phyloP scores from a whole-genome alignment of 2,888 invertebrate species.

The Steinernema carpocapsae region DNA sequence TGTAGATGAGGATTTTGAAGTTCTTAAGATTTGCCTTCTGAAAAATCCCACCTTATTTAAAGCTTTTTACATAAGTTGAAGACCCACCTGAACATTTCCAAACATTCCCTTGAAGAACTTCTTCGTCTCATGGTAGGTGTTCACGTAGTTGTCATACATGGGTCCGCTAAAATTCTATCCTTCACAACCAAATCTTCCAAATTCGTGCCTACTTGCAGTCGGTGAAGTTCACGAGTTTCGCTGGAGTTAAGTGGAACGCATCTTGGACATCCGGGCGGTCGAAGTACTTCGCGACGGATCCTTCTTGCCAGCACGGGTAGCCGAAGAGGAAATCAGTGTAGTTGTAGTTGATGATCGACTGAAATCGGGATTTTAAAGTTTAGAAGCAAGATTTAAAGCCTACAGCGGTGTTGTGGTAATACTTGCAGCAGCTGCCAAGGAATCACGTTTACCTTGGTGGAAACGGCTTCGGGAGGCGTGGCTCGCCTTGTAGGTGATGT shows the following conservation, averaged over 20 bases:
- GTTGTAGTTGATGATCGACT: constrained; percentile 52
- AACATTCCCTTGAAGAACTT: constrained; percentile 49
- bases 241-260: constrained; percentile 53
- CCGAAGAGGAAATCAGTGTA: constrained; percentile 60
- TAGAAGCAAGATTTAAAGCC: background rate
- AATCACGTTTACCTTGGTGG: background rate
- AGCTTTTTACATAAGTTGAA: background rate
- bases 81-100: too few relatives aligned
- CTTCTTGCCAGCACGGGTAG: constrained; percentile 64
- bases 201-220: constrained; percentile 53
- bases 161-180: constrained; percentile 37
- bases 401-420: constrained; percentile 34
- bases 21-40: constrained; percentile 34
- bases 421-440: background rate
- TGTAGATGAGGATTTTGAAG: constrained; percentile 62
- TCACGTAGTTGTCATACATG: constrained; percentile 49
- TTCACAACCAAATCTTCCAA: background rate
- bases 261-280: constrained; percentile 51
- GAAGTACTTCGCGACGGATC: constrained; percentile 56
- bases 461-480: background rate
- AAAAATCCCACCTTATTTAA: background rate
- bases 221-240: constrained; percentile 47
- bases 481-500: background rate
- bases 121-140: constrained; percentile 50
- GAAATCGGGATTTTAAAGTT: constrained; percentile 35